Base-by-base conservation (phyloP, 35 echinoderm and acorn worm genomes). In the Patiria miniata region DNA sequence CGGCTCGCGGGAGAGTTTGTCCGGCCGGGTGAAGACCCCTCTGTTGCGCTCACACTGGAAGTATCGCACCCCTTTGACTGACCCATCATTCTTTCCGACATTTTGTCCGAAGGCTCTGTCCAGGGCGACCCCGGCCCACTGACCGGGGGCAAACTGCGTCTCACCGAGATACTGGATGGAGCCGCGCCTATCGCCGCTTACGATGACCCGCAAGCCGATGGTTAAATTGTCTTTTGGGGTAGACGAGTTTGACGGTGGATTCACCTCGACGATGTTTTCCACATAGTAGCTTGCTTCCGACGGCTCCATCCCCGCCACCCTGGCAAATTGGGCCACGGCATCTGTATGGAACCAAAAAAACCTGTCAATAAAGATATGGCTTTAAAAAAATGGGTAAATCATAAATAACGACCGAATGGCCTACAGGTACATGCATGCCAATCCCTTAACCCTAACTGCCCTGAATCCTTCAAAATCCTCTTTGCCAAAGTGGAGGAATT, bases 11-110 rank as follows among this genome's bases (percentile, higher is more conserved):
- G 94, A 86, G 52, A 99, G 87, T 87, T 99, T 99, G 51, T 94
- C 92, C 2, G 92, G 86, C 36, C 93, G 80, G n/a, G 93, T 92
- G 87, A 99, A 94, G 23, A 94, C 96, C 19, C 96, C 96, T 37
- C 76, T 91, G 39, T 99, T 99, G 33, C 92, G 78, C 78, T 99
- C 96, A 79, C 96, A 99, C 65, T 99, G 96, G 81, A 99, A 99
- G 83, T 99, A 99, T 5, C 93, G 81, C 37, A 99, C 86, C 28
- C 96, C 96, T 2, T 91, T 91, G n/a, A 99, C 92, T 8, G 96
- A 94, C 17, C 96, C 96, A 87, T 99, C 96, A 36, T 99, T 99
- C 61, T 99, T 99, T 9, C 96, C 96, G 1, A 99, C 83, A n/a
- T n/a, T n/a, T n/a, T n/a, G n/a, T n/a, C n/a, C n/a, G n/a, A n/a